Conservation (phyloP, 2,888 invertebrate species). For the Cyclophora punctaria region DNA sequence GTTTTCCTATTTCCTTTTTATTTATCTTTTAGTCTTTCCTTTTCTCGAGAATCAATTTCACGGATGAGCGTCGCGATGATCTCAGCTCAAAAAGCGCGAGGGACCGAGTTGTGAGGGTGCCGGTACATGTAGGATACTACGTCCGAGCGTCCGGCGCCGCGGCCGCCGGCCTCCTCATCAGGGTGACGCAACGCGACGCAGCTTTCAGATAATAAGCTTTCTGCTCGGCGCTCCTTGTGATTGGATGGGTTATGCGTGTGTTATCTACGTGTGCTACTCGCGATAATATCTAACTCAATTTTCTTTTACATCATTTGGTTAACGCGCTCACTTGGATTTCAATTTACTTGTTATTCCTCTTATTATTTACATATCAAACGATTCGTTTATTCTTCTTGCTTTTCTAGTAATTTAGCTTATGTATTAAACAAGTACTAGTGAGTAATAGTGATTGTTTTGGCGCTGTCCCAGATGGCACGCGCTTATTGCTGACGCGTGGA, state of each 20-base stretch:
- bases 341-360: conserved; percentile 29
- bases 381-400: not conserved
- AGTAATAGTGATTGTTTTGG: conserved; percentile 73
- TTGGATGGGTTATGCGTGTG: conserved; percentile 70
- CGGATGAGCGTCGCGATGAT: conserved; percentile 74
- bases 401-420: conserved; percentile 32
- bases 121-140: conserved; percentile 18
- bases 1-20: conserved; percentile 76
- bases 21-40: conserved; percentile 75
- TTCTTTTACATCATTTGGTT: conserved; percentile 51
- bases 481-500: conserved; percentile 54
- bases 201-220: conserved; percentile 65
- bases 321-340: conserved; percentile 39
- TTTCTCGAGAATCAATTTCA: conserved; percentile 74
- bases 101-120: conserved; percentile 30
- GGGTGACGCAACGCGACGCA: conserved; percentile 53
- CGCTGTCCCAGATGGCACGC: conserved; percentile 64
- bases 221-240: conserved; percentile 63
- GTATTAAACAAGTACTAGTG: conserved; percentile 49
- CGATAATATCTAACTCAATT: conserved; percentile 61
- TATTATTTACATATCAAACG: not conserved
- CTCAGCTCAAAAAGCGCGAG: conserved; percentile 66
- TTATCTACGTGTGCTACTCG: conserved; percentile 56
- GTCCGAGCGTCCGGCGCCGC: conserved; percentile 22
- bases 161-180: conserved; percentile 43